These are phyloP conservation scores for Yponomeuta sedellus DNA, from an alignment of 2,888 invertebrate species.

Conservation along the genomic window DNA sequence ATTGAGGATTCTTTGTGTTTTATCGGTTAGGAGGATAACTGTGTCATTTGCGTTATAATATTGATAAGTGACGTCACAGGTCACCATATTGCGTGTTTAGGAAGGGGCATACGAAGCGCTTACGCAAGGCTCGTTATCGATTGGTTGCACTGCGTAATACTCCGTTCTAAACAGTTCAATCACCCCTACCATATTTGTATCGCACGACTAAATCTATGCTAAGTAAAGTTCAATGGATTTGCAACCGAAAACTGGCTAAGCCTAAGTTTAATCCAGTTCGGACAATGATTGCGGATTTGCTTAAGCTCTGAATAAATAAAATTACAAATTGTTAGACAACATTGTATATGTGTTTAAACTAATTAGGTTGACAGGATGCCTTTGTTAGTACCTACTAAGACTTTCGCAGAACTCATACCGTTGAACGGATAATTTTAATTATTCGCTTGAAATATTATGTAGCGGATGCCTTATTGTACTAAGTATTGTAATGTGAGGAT, in stretches of 20 bases:
- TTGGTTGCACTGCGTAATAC: constrained; percentile 57
- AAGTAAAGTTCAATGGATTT: not conserved
- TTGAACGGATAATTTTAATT: not conserved
- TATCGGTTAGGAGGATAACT: not conserved
- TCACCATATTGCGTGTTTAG: constrained; percentile 40
- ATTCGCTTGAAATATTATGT: not conserved
- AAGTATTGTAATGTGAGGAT: constrained; percentile 40
- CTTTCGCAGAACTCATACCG: not conserved
- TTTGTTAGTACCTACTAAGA: not conserved
- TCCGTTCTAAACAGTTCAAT: constrained; percentile 57
- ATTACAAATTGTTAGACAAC: no score
- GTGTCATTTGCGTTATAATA: constrained; percentile 13
- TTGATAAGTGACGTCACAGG: constrained; percentile 45
- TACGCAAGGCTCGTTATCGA: constrained; percentile 64
- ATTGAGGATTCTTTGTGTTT: not conserved
- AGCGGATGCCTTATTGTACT: not conserved
- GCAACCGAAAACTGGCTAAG: not conserved
- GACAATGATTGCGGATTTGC: not conserved
- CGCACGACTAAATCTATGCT: constrained; percentile 5
- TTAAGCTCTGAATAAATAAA: not conserved
- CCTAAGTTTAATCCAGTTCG: not conserved
- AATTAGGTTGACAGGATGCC: no score
- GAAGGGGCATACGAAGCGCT: constrained; percentile 51
- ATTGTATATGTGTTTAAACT: no score
- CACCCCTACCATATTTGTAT: constrained; percentile 53